Evolutionary conservation across 1,140 invertebrate species (phyloP), one percentile per base, ranked within the genome.

Genomic region (Temnothorax longispinosus): DNA sequence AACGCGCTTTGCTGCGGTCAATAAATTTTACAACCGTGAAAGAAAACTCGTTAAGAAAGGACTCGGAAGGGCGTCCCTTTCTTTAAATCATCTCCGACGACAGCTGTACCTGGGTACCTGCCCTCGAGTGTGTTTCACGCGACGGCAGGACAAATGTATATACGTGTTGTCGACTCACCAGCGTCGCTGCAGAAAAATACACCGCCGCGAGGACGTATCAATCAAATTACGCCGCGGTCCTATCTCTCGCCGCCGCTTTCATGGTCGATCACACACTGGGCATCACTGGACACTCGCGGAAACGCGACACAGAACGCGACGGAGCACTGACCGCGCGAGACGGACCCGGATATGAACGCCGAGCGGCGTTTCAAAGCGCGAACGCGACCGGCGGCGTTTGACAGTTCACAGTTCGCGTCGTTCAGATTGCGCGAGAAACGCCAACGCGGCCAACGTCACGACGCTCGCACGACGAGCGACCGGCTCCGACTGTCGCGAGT

Each of bases 401-500:
- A 41, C 38, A 41, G 38, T 0, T 47, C 10, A 62, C 50, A 50
- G 85, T 76, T 72, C 62, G 56, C 88, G 84, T 69, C 32, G 54
- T 47, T 44, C 35, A 44, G 38, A 13, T 3, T 15, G 8, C 44
- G n/a, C 41, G 44, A 15, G 27, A 58, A 56, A 38, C 69, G 54
- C 41, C 27, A 47, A 58, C 60, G 32, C 65, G 54, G 54, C 41
- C 27, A 47, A 58, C 60, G 32, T 72, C n/a, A 76, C 91, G 90
- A 92, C 86, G 80, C 88, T 90, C 86, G 44, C 87, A 75, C 90
- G 88, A 86, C 87, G 91, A 90, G 77, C 88, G 80, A 88, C 89
- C 92, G 92, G 91, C 92, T 92, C 82, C 88, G 71, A 92, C 92
- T 92, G 88, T 81, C 78, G 62, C 27, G 27, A 27, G 27, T 27